A percentile compares a stretch with the other conserved stretches of the same genome.
Evolutionary conservation across 2,888 invertebrate genomes (phyloP).

Genomic region (Beris morrisii): DNA sequence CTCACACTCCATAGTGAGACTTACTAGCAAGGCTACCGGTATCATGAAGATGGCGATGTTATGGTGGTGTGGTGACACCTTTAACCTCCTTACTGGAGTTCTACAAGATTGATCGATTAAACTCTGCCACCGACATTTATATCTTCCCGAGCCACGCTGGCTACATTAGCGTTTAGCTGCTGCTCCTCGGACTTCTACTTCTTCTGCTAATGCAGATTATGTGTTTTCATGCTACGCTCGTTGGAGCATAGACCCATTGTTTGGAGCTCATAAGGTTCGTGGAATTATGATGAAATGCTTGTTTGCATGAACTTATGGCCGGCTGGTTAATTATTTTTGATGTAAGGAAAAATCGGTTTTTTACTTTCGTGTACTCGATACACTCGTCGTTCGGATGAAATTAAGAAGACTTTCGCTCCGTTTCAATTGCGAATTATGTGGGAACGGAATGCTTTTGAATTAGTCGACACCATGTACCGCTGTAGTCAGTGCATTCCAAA

Average conservation of each 20-base stretch:
- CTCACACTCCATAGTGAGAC: too few relatives aligned
- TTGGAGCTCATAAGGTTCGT: constrained; percentile 20
- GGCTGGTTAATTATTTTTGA: constrained; percentile 26
- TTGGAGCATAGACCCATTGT: constrained; percentile 20
- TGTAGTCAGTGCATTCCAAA: too few relatives aligned
- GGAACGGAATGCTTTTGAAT: too few relatives aligned
- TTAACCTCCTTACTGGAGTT: constrained; percentile 30
- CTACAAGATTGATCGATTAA: constrained; percentile 32
- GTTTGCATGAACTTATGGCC: constrained; percentile 29
- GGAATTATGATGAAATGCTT: constrained; percentile 23
- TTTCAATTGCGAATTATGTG: too few relatives aligned
- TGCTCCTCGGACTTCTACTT: too few relatives aligned
- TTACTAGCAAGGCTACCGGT: too few relatives aligned
- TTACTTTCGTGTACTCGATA: too few relatives aligned
- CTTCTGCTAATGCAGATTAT: constrained; percentile 19
- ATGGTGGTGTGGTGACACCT: constrained; percentile 27
- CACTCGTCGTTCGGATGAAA: not conserved
- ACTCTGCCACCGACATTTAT: constrained; percentile 32
- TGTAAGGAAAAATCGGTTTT: too few relatives aligned
- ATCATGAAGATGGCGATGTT: constrained; percentile 7
- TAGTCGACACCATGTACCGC: too few relatives aligned
- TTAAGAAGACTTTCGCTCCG: too few relatives aligned
- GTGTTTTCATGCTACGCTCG: constrained; percentile 9
- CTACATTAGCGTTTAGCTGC: too few relatives aligned
- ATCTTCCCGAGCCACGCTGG: constrained; percentile 14